Conservation (phyloP, 2,797 vertebrate genomes). For the Characodon lateralis region DNA sequence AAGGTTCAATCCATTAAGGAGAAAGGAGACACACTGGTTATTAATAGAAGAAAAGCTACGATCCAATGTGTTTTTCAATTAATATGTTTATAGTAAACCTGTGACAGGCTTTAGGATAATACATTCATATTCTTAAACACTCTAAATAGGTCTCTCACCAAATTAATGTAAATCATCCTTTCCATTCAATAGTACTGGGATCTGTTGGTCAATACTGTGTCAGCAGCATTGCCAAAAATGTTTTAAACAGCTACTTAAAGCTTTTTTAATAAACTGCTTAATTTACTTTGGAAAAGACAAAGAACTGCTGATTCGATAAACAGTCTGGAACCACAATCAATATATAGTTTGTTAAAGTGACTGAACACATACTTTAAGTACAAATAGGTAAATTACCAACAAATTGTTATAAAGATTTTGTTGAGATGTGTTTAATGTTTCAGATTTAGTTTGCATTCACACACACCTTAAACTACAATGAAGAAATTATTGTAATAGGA, state of each 20-base stretch:
- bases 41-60: too few relatives aligned
- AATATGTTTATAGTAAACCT: too few relatives aligned
- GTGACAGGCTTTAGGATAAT: too few relatives aligned
- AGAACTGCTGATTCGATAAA: neutral
- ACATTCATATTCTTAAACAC: too few relatives aligned
- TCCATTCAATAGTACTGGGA: neutral
- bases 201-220: neutral
- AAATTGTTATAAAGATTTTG: neutral
- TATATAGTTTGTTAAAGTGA: neutral
- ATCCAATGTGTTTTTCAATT: too few relatives aligned
- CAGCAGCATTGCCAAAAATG: neutral
- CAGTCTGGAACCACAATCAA: neutral
- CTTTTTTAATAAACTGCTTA: neutral
- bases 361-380: neutral
- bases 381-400: neutral
- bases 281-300: neutral
- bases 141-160: too few relatives aligned
- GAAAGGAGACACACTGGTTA: too few relatives aligned
- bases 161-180: neutral
- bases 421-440: neutral
- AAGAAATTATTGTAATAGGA: neutral
- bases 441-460: neutral
- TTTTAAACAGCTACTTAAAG: neutral
- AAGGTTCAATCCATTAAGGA: too few relatives aligned
- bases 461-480: neutral